Base-by-base conservation (phyloP, 2,888 invertebrate species). In the Acleris cristana region DNA sequence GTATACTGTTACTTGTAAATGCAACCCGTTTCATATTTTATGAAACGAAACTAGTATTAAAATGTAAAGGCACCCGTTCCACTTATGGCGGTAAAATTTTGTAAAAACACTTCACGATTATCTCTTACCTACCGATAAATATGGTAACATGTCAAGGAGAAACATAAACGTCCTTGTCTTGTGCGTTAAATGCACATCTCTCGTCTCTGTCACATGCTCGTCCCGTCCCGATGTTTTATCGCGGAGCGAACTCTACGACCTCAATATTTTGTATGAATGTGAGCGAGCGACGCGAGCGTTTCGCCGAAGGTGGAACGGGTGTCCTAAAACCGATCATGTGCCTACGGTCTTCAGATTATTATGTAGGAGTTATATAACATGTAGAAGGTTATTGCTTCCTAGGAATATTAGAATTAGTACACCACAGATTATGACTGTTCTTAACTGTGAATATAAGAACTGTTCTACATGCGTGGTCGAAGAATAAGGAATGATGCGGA, bases 261-360 rank as follows among this genome's bases (percentile, higher is more conserved):
- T 12, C 8, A 3, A 12, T 34, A 34, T 10, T 12, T 19, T 21
- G 19, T 19, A 10, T 21, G 5, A 12, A 10, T 2, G 8, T 12
- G 51, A 51, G 0, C 12, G 53, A 53, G 53, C 23, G 16, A 53
- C 0, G 12, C 18, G 18, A 19, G 12, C 14, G 53, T 12, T n/a
- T 54, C 34, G 10, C 58, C 48, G 23, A 8, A 6, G 48, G 26
- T 58, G 48, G n/a, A 45, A 26, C 58, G 21, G 14, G 45, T 3
- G 48, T 14, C 23, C 44, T 18, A 23, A 34, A 70, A 71, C 72
- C 72, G 64, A 68, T 58, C 61, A 73, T 70, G 73, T 73, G 73
- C 73, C 73, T 73, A 67, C 72, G 58, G 52, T 61, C 62, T 64
- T 64, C 61, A 69, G 63, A 68, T 66, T 45, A 54, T 68, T 34